Conservation (phyloP, 2,113 vertebrate genomes). For the Empidonax alnorum region DNA sequence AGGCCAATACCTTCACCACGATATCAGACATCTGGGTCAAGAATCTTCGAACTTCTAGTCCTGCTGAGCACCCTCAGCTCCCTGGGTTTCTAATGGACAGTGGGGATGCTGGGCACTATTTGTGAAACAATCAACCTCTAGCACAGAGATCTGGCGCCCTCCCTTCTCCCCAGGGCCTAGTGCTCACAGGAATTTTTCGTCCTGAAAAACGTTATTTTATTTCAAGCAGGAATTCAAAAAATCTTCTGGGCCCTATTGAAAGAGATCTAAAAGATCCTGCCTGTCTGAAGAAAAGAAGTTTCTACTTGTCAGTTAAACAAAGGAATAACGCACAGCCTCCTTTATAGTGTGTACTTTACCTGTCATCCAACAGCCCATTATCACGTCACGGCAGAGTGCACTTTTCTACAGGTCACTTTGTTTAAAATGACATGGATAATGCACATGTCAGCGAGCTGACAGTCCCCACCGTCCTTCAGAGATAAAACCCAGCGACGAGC, state of each 20-base stretch:
- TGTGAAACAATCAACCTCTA: not conserved
- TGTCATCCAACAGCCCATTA: constrained; percentile 90
- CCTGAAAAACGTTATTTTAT: constrained; percentile 29
- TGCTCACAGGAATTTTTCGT: not conserved
- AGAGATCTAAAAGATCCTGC: constrained; percentile 70
- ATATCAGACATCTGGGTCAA: not conserved
- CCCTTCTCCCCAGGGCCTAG: accelerated
- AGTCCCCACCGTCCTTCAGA: constrained; percentile 85
- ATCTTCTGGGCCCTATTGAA: constrained; percentile 41
- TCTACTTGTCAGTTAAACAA: constrained; percentile 82
- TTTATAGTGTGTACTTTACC: constrained; percentile 80
- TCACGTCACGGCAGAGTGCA: constrained; percentile 82
- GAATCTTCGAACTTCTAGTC: not conserved
- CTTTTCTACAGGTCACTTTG: constrained; percentile 90
- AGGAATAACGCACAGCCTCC: constrained; percentile 77
- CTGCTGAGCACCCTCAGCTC: not conserved
- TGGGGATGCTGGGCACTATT: not conserved
- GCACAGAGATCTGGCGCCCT: not conserved
- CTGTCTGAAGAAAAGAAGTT: constrained; percentile 71
- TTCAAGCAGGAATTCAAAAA: constrained; percentile 21
- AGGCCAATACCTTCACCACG: not conserved
- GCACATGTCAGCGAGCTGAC: constrained; percentile 86
- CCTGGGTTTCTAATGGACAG: not conserved
- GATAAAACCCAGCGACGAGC: constrained; percentile 78
- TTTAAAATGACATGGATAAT: constrained; percentile 90